Evolutionary conservation across 1,140 invertebrate species (phyloP).

Genomic region (Schmidtea mediterranea): DNA sequence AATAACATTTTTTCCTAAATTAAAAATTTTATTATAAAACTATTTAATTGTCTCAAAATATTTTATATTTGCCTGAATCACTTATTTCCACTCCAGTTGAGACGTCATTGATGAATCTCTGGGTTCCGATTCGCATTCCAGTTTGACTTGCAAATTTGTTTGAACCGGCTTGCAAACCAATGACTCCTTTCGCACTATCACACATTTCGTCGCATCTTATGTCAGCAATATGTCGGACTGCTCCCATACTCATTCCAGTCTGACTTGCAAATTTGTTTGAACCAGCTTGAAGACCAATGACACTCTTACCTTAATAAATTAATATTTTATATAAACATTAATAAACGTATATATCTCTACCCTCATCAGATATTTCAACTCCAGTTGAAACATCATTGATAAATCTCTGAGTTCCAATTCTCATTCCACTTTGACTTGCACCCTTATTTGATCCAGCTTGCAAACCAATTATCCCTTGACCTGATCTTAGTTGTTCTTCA

Average conservation of each 20-base stretch:
- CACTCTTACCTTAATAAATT: constrained; percentile 35
- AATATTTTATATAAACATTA: constrained; percentile 69
- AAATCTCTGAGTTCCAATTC: constrained; percentile 43
- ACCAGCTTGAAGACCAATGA: constrained; percentile 69
- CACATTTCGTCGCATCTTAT: constrained; percentile 14
- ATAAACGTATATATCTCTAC: constrained; percentile 52
- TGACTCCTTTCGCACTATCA: constrained; percentile 40
- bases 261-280: constrained; percentile 67
- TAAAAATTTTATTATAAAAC: constrained; percentile 12
- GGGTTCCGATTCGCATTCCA: constrained; percentile 10
- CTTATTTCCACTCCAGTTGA: constrained; percentile 9
- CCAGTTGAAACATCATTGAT: constrained; percentile 17
- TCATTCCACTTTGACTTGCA: constrained; percentile 39
- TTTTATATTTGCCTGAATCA: constrained; percentile 15
- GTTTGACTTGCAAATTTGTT: constrained; percentile 40
- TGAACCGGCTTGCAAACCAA: constrained; percentile 63
- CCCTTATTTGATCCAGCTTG: constrained; percentile 72
- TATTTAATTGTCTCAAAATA: constrained; percentile 18
- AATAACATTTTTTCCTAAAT: constrained; percentile 44
- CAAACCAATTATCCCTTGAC: constrained; percentile 60
- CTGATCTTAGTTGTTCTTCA: constrained; percentile 59
- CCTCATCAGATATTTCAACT: constrained; percentile 19
- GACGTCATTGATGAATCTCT: constrained; percentile 7
- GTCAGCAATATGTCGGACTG: constrained; percentile 51
- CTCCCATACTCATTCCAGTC: constrained; percentile 71